These are phyloP conservation scores for Condylura cristata DNA, from an alignment of 2,113 vertebrate species.

Conservation along the genomic window DNA sequence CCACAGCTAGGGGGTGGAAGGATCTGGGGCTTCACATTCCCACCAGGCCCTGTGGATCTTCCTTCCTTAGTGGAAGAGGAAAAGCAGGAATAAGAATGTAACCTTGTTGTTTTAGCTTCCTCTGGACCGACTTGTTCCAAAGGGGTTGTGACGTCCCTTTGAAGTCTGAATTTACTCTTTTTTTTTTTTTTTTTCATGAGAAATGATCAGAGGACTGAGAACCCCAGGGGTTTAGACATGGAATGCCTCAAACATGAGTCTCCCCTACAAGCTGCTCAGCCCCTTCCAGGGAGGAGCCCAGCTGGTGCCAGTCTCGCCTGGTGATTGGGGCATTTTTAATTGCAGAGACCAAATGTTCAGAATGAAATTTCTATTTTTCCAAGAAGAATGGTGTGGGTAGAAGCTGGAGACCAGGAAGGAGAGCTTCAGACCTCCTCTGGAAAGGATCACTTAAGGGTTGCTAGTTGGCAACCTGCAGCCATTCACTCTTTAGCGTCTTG, in stretches of 20 bases:
- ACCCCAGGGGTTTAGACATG: background rate
- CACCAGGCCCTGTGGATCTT: background rate
- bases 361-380: background rate
- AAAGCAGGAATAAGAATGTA: background rate
- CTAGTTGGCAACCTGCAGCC: no score
- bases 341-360: background rate
- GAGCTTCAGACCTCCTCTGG: background rate
- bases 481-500: background rate
- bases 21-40: background rate
- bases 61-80: slow-evolving; percentile 41
- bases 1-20: no score
- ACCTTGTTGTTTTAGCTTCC: slow-evolving; percentile 53
- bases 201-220: background rate
- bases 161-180: slow-evolving; percentile 50
- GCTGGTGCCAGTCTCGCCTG: background rate
- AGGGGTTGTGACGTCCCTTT: slow-evolving; percentile 57
- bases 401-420: rapidly evolving
- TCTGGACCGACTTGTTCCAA: background rate
- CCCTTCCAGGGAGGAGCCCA: background rate
- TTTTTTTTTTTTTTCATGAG: slow-evolving; percentile 47
- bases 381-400: background rate
- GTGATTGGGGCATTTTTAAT: background rate
- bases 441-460: background rate
- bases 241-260: background rate
- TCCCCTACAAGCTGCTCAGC: background rate